phyloP scores from a whole-genome alignment of 1,140 invertebrate species.

The Rhagoletis zephyria region DNA sequence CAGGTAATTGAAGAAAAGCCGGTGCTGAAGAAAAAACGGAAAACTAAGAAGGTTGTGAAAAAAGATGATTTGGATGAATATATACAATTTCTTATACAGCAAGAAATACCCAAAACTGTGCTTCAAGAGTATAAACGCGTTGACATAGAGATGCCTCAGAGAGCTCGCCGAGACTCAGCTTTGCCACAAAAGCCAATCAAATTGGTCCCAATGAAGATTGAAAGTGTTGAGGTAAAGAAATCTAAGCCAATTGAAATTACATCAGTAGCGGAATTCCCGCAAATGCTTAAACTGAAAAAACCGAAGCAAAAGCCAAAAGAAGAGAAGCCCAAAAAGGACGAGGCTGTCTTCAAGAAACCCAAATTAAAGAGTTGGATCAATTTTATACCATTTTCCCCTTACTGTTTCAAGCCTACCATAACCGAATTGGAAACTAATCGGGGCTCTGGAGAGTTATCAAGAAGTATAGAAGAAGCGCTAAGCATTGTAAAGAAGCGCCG shows the following conservation, averaged over 20 bases:
- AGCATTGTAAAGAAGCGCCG: constrained; percentile 63
- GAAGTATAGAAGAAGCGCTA: constrained; percentile 69
- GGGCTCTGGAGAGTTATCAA: constrained; percentile 67
- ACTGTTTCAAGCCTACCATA: constrained; percentile 64
- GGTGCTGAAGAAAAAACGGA: constrained; percentile 58
- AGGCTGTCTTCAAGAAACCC: constrained; percentile 65
- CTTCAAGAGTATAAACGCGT: constrained; percentile 68
- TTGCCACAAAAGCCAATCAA: constrained; percentile 63
- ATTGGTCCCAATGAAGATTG: constrained; percentile 68
- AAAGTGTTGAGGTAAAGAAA: constrained; percentile 65
- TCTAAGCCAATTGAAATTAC: constrained; percentile 66
- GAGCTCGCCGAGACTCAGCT: constrained; percentile 65
- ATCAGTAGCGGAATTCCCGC: constrained; percentile 67
- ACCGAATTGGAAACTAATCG: constrained; percentile 62
- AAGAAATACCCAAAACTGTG: constrained; percentile 72
- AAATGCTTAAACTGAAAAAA: constrained; percentile 70
- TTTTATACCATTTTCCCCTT: constrained; percentile 67
- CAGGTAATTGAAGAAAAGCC: constrained; percentile 39
- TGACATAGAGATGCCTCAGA: constrained; percentile 67
- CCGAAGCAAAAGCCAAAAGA: constrained; percentile 72
- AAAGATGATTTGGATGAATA: constrained; percentile 71
- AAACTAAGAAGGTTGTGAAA: constrained; percentile 64
- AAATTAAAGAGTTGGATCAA: constrained; percentile 70
- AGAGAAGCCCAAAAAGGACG: constrained; percentile 72
- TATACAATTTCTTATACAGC: constrained; percentile 70